Conservation (phyloP, 2,888 invertebrate species). For the Caenorhabditis wallacei region DNA sequence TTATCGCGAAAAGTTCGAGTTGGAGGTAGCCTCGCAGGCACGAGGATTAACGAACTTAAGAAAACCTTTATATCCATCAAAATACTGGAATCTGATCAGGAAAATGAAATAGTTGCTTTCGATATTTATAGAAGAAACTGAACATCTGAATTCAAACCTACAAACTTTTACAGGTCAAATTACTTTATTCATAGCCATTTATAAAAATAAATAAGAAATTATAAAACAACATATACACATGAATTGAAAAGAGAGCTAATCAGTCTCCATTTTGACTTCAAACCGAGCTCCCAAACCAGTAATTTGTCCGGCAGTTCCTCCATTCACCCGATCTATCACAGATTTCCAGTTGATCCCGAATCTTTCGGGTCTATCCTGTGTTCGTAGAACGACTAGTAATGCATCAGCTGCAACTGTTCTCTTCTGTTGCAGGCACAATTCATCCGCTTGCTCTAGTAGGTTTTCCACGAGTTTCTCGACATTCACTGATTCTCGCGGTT, state of each 20-base stretch:
- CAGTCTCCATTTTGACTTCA: conserved; percentile 52
- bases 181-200: no score
- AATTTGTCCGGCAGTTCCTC: conserved; percentile 50
- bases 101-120: no score
- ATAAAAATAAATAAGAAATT: background rate
- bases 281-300: conserved; percentile 66
- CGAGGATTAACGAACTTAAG: no score
- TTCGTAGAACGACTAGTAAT: conserved; percentile 59
- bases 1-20: no score
- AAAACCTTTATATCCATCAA: no score
- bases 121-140: no score
- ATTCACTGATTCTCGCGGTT: conserved; percentile 30
- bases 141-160: no score
- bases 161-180: no score
- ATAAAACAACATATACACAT: conserved; percentile 14
- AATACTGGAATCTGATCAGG: no score
- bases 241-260: conserved; percentile 15
- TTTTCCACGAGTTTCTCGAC: conserved; percentile 43
- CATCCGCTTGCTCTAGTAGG: conserved; percentile 58
- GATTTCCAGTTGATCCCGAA: conserved; percentile 64
- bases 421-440: conserved; percentile 59
- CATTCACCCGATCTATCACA: conserved; percentile 43
- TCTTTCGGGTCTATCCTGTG: conserved; percentile 47
- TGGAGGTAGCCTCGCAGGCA: no score
- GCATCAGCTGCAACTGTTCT: conserved; percentile 67